Base-by-base conservation (phyloP, 2,888 invertebrate genomes). In the Leptothorax acervorum region DNA sequence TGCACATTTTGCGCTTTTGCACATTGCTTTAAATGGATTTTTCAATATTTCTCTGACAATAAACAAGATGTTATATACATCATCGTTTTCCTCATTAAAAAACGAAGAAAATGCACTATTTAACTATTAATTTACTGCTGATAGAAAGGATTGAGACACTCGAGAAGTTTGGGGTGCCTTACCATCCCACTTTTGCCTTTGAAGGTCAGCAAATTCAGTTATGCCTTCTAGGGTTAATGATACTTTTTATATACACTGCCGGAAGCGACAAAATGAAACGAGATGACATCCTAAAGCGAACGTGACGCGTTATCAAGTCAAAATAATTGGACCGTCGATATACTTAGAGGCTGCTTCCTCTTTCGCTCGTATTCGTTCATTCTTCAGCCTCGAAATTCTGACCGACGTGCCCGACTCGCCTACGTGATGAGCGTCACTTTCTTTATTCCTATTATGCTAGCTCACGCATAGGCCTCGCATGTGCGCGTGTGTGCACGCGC, bases 361-460 rank as follows among this genome's bases (percentile, higher is more conserved):
- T 57, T 73, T 73, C 42, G 15, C 31, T n/a, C 4, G 35, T 11
- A 42, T 12, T 68, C 45, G 53, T 51, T 18, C 70, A 39, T 76
- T 83, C 83, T 35, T 66, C 31, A 63, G 23, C 28, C 63, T 84
- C 70, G 70, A 84, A 79, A 83, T 57, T 84, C 82, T 48, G 48
- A 62, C 73, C 55, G 45, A 70, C 42, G 76, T 31, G 60, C 31
- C 11, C 39, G 66, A 48, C 48, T 45, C 51, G 62, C 51, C 48
- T 83, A 55, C 82, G 85, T 85, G 86, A 85, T 86, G 90, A 91
- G 92, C 90, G 92, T 92, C 92, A 88, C 91, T 93, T 93, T 92
- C 91, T 92, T 92, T 90, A 90, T 93, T 92, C 90, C 92, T 91
- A 92, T 93, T 92, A 92, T 92, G 91, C 90, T 86, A 91, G 86